Evolutionary conservation across 2,113 vertebrate species (phyloP), one percentile per base, ranked within the genome.

Genomic region (Struthidea cinerea): DNA sequence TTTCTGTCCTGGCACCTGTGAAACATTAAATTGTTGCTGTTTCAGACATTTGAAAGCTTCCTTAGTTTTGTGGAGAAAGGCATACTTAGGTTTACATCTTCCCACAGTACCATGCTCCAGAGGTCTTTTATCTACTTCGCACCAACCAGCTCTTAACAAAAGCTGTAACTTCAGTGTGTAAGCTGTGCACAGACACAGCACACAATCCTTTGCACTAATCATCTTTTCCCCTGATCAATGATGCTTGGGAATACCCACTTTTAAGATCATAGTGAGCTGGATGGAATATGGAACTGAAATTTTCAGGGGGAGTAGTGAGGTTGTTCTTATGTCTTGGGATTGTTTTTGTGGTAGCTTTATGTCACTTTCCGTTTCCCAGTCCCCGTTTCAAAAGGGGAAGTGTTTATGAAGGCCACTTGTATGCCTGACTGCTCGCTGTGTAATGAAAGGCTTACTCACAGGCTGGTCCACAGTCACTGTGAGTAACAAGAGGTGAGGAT

Each of bases 21-120:
- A 96, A 96, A 96, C 80, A 96, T 96, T 96, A 97, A 96, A 96
- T 87, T 82, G 52, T 95, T 97, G 79, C 71, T 60, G 60, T 96
- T 97, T 94, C 89, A 86, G 90, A 87, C 30, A 50, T 46, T 39
- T 84, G 46, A 75, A 93, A 89, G 96, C 69, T 96, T 93, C 64
- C 35, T 92, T 70, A 90, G 63, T 93, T 94, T 69, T 84, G 57
- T 74, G 73, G 60, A 82, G 69, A 92, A 75, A 35, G 32, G 49
- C 53, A 27, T 32, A 21, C 27, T 16, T 44, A 4, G 22, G 16
- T 63, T 6, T 55, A 32, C 47, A n/a, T 68, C n/a, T 55, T 86
- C 42, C n/a, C 46, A 12, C 39, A 18, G 11, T 41, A 17, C n/a
- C 5, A 0, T 28, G 47, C 24, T 61, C 35, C 8, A 16, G 35